Conservation (phyloP, 2,888 invertebrate genomes). For the Cephonodes hylas region DNA sequence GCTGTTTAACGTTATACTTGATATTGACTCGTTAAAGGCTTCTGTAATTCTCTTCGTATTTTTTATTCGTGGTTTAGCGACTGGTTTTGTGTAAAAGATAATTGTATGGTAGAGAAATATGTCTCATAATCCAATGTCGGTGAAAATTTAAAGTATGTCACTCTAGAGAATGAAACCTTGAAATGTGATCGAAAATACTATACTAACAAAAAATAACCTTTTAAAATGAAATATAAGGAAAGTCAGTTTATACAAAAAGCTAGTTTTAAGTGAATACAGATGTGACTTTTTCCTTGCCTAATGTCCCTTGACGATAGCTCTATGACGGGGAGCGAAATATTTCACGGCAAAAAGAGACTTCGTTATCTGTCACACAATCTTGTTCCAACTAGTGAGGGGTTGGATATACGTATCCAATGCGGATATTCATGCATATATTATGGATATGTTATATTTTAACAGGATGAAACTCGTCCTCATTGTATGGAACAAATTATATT, state of each 20-base stretch:
- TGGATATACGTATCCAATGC: background rate
- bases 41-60: background rate
- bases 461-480: no score
- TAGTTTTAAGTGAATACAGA: constrained; percentile 4
- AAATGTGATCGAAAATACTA: no score
- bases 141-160: no score
- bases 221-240: background rate
- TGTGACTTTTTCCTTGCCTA: background rate
- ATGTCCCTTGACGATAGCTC: constrained; percentile 29
- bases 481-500: no score
- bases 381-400: background rate
- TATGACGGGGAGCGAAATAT: constrained; percentile 32
- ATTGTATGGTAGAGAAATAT: no score
- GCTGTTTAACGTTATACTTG: background rate
- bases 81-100: no score
- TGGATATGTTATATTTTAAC: no score
- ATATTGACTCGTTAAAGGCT: background rate
- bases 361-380: constrained; percentile 16
- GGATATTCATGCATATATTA: background rate
- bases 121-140: no score
- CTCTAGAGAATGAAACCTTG: no score
- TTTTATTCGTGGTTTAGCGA: background rate
- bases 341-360: constrained; percentile 25
- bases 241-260: background rate
- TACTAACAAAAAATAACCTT: no score